phyloP scores from a whole-genome alignment of 2,888 invertebrate genomes.

The Gari tellinella region DNA sequence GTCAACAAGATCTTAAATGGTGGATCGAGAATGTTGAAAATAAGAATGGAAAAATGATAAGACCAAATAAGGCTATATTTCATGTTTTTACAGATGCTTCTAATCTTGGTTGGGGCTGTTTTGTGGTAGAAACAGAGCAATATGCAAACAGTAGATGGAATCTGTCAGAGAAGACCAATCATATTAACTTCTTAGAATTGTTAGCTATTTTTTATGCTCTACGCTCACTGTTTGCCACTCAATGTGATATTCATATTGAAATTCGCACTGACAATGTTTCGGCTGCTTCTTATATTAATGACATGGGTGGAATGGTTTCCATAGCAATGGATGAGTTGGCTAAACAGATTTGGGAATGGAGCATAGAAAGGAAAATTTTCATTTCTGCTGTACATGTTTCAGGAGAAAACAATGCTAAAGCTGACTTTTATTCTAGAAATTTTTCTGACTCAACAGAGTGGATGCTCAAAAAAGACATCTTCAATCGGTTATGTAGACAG shows the following conservation, averaged over 20 bases:
- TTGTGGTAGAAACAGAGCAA: not conserved
- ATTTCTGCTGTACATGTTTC: too few relatives aligned
- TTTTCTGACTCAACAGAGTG: slow-evolving; percentile 46
- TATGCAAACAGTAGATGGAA: slow-evolving; percentile 34
- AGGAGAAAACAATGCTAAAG: slow-evolving; percentile 23
- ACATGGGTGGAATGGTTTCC: slow-evolving; percentile 35
- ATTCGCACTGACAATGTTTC: slow-evolving; percentile 26
- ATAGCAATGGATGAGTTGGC: slow-evolving; percentile 24
- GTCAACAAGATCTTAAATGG: slow-evolving; percentile 21
- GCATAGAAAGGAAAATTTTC: slow-evolving; percentile 30
- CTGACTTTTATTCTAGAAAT: slow-evolving; percentile 42
- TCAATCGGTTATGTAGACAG: slow-evolving; percentile 8
- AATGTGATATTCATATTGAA: slow-evolving; percentile 8
- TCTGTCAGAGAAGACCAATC: not conserved
- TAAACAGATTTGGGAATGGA: slow-evolving; percentile 25
- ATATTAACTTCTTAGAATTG: too few relatives aligned
- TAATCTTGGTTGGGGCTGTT: slow-evolving; percentile 21
- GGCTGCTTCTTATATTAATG: too few relatives aligned
- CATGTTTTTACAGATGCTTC: slow-evolving; percentile 28
- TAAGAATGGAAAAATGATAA: slow-evolving; percentile 40
- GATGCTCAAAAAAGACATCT: slow-evolving; percentile 38
- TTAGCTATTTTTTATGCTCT: slow-evolving; percentile 24
- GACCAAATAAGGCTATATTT: slow-evolving; percentile 4
- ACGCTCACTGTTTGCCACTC: not conserved
- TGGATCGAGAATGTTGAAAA: slow-evolving; percentile 22